phyloP scores from a whole-genome alignment of 2,888 invertebrate genomes.

The Metacarcinus magister region DNA sequence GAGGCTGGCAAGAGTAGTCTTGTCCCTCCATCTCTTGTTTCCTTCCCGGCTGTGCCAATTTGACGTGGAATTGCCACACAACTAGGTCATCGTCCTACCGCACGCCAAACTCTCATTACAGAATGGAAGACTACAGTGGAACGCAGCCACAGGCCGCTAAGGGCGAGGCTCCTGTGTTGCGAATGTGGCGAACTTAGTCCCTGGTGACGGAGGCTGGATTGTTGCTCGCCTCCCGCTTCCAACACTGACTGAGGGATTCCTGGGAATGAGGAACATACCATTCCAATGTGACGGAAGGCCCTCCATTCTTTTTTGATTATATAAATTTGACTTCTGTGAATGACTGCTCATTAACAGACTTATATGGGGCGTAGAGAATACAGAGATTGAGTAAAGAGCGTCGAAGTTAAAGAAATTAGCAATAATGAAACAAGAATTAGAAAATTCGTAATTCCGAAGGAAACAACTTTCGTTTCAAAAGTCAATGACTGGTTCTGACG shows the following conservation, averaged over 20 bases:
- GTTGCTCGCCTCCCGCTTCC: not conserved
- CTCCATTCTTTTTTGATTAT: not conserved
- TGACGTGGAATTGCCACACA: not conserved
- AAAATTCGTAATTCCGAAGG: not conserved
- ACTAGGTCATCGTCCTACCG: not conserved
- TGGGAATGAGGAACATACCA: not conserved
- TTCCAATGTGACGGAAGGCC: not conserved
- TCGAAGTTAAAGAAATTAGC: not conserved
- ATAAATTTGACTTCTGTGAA: not conserved
- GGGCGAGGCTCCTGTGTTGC: not conserved
- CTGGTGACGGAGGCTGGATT: not conserved
- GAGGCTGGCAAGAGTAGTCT: not conserved
- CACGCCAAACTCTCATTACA: not conserved
- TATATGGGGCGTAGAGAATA: not conserved
- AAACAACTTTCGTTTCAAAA: not conserved
- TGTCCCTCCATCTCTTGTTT: conserved; percentile 21
- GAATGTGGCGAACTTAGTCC: not conserved
- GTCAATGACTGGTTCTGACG: not conserved
- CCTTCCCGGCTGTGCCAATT: conserved; percentile 4
- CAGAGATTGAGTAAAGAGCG: not conserved
- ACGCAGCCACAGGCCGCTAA: not conserved
- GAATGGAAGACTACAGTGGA: not conserved
- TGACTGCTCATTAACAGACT: not conserved
- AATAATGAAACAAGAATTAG: not conserved
- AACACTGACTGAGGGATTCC: not conserved